Evolutionary conservation across 2,888 invertebrate genomes (phyloP), one percentile per base, ranked within the genome.

Genomic region (Habrosyne pyritoides): DNA sequence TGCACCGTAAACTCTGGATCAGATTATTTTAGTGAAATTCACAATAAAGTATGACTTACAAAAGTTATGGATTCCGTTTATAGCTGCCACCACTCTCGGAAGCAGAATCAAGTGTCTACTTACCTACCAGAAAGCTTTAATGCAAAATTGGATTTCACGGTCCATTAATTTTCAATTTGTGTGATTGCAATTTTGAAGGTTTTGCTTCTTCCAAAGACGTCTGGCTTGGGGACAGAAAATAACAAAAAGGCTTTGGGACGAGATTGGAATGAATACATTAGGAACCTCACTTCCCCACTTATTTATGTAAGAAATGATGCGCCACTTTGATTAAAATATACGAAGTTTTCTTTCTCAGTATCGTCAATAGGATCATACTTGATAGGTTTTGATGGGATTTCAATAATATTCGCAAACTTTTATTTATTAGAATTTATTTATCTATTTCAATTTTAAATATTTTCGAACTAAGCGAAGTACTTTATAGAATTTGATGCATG

Each of bases 91-190:
- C 67, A 63, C 67, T 66, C 63, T 69, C 64, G 65, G 56, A 67
- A 76, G 73, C 69, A 72, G 69, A 69, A 72, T 75, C 77, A 74
- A 81, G 77, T 73, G 74, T 73, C 75, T 81, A 77, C 80, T 80
- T 80, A 80, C 77, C 79, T 79, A 83, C 75, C 79, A 83, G 79
- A 85, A 86, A 87, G 87, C 87, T 85, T 84, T 80, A 87, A 90
- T 89, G 86, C 86, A 87, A 89, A 90, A 91, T 91, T 90, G 91
- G 89, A 91, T 91, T 89, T 90, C 81, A 79, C 87, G 90, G 85
- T 86, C 91, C 91, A 91, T 91, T 91, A 91, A 91, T 89, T 91
- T 91, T 91, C 91, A 91, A 91, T 91, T 90, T 90, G 86, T 84
- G 89, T 90, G 90, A 91, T 91, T 91, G 91, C 90, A 89, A 89